Evolutionary conservation across 2,888 invertebrate species (phyloP), one percentile per base, ranked within the genome.

Genomic region (Acheta domesticus): DNA sequence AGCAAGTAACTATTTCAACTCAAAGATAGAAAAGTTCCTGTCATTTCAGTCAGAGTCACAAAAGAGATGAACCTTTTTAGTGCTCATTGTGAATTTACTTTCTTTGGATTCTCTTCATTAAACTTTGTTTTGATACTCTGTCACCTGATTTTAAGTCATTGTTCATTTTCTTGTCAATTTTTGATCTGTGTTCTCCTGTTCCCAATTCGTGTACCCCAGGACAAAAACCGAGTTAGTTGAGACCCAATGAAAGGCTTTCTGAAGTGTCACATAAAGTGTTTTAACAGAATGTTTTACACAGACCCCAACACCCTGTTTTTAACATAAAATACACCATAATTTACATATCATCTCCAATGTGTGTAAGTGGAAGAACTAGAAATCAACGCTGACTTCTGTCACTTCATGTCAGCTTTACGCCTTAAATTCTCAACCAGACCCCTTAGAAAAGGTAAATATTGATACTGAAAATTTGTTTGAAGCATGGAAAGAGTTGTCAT

Each of bases 1-100:
- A 81, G 80, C 80, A 81, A 80, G 80, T 81, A 77, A 78, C 19
- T 11, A 16, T 49, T 36, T 36, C 36, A 36, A 36, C 36, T 36
- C 36, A 36, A 36, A 36, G 36, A 36, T 36, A 36, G 36, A 36
- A 73, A 48, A 19, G 16, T 73, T 48, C 50, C 48, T 73, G 49
- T 48, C 62, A 19, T 76, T 1, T 78, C 19, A 48, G 23, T 48
- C 21, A 20, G 23, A 77, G 14, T 20, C 62, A 36, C 74, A 14
- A 62, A 62, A 62, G 62, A 62, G 62, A 62, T 78, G 23, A 78
- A 20, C 21, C 21, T 14, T 36, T 73, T 48, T 48, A 76, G 76
- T 48, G 48, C 76, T 76, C 76, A 76, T 20, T 76, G 49, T 76
- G n/a, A 62, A 36, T 62, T 62, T 62, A n/a, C 14, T 62, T 62